A percentile compares a stretch with the other conserved stretches of the same genome.
phyloP scores from a whole-genome alignment of 1,140 invertebrate genomes.

The Galendromus occidentalis region DNA sequence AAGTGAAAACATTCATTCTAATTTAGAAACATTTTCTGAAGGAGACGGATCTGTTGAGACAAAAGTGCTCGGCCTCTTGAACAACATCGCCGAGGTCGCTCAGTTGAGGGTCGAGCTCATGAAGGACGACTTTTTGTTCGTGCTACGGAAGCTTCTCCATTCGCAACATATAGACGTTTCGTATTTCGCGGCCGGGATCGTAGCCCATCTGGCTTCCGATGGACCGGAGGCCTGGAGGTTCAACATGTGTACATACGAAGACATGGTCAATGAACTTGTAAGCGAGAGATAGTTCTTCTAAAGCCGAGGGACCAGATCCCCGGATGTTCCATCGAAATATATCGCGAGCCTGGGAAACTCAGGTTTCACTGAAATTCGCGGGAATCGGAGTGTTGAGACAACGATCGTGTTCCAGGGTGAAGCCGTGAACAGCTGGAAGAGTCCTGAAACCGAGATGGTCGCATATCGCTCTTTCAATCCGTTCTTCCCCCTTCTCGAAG shows the following conservation, averaged over 20 bases:
- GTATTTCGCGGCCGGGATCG: constrained; percentile 61
- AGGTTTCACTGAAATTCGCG: no score
- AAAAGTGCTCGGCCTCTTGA: constrained; percentile 54
- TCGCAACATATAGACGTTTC: constrained; percentile 53
- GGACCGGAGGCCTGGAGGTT: constrained; percentile 34
- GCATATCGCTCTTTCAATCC: constrained; percentile 60
- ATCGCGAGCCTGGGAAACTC: no score
- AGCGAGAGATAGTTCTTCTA: constrained; percentile 3
- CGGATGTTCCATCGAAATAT: no score
- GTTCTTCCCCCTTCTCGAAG: constrained; percentile 45
- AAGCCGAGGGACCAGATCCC: no score
- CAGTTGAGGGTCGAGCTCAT: constrained; percentile 38
- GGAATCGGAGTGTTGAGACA: background rate
- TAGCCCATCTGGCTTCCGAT: constrained; percentile 50
- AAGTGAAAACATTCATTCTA: no score
- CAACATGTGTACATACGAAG: constrained; percentile 26
- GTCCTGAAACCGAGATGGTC: constrained; percentile 57
- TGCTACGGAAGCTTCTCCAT: constrained; percentile 40
- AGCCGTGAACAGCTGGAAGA: constrained; percentile 45
- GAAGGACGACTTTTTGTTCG: constrained; percentile 39
- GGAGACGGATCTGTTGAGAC: constrained; percentile 48
- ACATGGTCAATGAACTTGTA: constrained; percentile 37
- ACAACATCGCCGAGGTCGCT: constrained; percentile 59
- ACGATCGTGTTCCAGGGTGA: constrained; percentile 28
- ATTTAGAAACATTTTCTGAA: constrained; percentile 14